Base-by-base conservation (phyloP, 2,797 vertebrate species). In the Gorsachius magnificus region DNA sequence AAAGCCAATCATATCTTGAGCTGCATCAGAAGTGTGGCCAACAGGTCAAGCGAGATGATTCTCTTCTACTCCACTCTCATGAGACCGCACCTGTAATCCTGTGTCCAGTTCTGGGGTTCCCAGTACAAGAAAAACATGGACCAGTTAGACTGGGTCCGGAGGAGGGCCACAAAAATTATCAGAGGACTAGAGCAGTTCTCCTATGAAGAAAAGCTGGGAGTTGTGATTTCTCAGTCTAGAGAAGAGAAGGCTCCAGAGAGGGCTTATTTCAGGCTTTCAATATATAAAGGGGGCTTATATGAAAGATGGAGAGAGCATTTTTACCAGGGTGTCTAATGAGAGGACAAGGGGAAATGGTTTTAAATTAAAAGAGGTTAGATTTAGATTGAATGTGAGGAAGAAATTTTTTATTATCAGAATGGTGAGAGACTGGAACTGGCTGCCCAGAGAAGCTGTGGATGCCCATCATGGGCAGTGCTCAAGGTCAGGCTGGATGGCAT, bases 101-200 rank as follows among this genome's bases (percentile, higher is more conserved):
- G 33, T 18, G 5, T 53, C 11, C 26, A 36, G 9, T 18, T 60
- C 6, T 45, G 28, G 3, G 2, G 8, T 35, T 11, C 19, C 22
- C 22, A 8, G 22, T 22, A 83, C 8, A 35, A 41, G 45, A 71
- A 65, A 53, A 5, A 35, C 2, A 33, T 38, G 24, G 6, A 46
- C 20, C 5, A 2, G 9, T 53, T 69, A 11, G 15, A 2, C 5
- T 6, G 3, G 18, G 6, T 38, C 15, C 4, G 4, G 35, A 77
- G 9, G 24, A 54, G 15, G 4, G 8, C 24, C 15, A 71, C 10
- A 50, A 43, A n/a, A 36, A 26, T 7, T 0, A 15, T 33, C 24
- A 20, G n/a, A 45, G 17, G 20, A 2, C 24, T 45, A 2, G 19
- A 60, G 26, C 12, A 38, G 7, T 19, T 76, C 31, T 13, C 13